These are phyloP conservation scores for Lumbricus terrestris DNA, from an alignment of 2,888 invertebrate genomes.

Conservation along the genomic window DNA sequence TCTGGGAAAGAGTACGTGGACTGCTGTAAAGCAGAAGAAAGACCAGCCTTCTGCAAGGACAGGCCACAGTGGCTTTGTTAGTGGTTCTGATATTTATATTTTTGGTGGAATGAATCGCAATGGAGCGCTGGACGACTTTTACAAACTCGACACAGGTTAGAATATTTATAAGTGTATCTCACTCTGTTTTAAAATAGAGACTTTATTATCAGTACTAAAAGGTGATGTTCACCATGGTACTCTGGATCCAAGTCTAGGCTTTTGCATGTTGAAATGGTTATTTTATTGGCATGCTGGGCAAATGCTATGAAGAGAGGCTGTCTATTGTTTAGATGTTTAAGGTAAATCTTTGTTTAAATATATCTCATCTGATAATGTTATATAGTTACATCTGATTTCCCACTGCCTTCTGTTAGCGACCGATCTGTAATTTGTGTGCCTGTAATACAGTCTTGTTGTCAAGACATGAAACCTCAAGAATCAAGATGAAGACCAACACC, in stretches of 20 bases:
- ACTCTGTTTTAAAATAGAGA: not conserved
- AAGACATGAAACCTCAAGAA: too few species aligned
- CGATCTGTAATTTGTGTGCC: not conserved
- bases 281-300: not conserved
- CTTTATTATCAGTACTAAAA: not conserved
- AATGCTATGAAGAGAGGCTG: not conserved
- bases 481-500: too few species aligned
- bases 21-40: conserved; percentile 48
- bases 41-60: conserved; percentile 51
- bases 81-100: conserved; percentile 47
- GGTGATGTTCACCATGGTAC: not conserved
- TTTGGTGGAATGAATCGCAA: conserved; percentile 57
- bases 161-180: not conserved
- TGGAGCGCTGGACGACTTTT: conserved; percentile 56
- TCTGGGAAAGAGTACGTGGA: conserved; percentile 49
- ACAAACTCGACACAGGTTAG: conserved; percentile 45
- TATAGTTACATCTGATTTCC: too few species aligned
- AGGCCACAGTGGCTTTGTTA: conserved; percentile 51
- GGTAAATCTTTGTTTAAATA: not conserved
- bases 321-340: not conserved
- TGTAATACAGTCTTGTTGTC: not conserved
- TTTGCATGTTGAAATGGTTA: not conserved
- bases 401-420: not conserved
- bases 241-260: not conserved
- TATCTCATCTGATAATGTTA: not conserved